phyloP scores from a whole-genome alignment of 2,113 vertebrate genomes.

The Scophthalmus maximus region DNA sequence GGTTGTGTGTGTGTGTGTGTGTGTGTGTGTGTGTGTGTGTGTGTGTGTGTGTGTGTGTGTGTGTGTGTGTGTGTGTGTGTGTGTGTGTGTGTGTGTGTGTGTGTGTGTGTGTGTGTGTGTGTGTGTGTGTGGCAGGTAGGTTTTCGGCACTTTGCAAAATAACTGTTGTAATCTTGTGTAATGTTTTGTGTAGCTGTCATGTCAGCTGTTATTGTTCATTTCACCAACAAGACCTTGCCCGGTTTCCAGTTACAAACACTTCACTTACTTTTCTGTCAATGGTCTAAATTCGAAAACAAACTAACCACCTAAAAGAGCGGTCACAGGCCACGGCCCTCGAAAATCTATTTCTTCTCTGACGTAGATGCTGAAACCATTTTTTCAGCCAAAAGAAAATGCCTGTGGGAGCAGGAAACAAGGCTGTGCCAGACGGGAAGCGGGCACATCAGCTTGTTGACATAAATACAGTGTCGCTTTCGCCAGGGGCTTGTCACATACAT shows the following conservation, averaged over 20 bases:
- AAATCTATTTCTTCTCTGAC: conserved; percentile 1
- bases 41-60: background rate
- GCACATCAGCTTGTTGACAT: conserved; percentile 56
- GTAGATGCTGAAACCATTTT: background rate
- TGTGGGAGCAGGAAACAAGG: conserved; percentile 56
- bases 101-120: background rate
- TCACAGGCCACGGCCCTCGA: background rate
- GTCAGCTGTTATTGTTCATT: background rate
- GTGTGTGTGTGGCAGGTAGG: no score
- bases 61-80: background rate
- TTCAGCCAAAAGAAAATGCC: conserved; percentile 40
- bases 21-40: background rate
- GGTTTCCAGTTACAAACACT: conserved; percentile 3
- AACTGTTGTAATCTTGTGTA: background rate
- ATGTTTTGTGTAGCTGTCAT: background rate
- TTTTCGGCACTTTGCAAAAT: background rate
- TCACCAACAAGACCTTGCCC: background rate
- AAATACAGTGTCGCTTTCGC: conserved; percentile 52
- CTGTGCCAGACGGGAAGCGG: conserved; percentile 65
- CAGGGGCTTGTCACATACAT: conserved; percentile 31
- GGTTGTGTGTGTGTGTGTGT: background rate
- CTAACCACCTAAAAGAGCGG: background rate
- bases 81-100: background rate
- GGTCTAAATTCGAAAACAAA: background rate
- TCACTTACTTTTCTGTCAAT: conserved; percentile 1